Evolutionary conservation across 2,113 vertebrate species (phyloP), one percentile per base, ranked within the genome.

Genomic region (Etia nguti): DNA sequence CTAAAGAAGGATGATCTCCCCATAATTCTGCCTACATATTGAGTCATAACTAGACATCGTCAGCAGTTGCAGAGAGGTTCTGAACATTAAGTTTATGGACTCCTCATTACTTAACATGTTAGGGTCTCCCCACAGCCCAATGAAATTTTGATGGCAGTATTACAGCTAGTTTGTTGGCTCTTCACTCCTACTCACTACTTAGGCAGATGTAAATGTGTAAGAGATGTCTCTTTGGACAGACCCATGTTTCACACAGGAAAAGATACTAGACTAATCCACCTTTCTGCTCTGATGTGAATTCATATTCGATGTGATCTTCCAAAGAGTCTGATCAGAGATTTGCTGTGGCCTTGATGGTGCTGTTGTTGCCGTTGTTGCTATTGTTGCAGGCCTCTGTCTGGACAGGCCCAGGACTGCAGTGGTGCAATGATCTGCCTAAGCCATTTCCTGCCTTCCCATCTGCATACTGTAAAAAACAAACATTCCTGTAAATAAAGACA

Each of bases 401-500:
- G 81, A 89, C 79, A 48, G 85, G 50, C 84, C 81, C 31, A 70
- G 62, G 80, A 89, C 93, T 83, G 92, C 89, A 93, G 84, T 94
- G 88, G 84, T 92, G 92, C 89, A 90, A 87, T 90, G 86, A 84
- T 84, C 87, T 75, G 84, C 90, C 88, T 36, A 10, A 34, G 86
- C 59, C 31, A 3, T 92, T 92, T 91, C 84, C 89, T 59, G 70
- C 89, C 88, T 88, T 85, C 79, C 73, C 82, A 94, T 97, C 97
- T 97, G 96, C 95, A 94, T 97, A 97, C 90, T 88, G 96, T 96
- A 90, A 96, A 97, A 97, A 97, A 97, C 96, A 97, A 97, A 97
- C 97, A 97, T 96, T 97, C 96, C 96, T 97, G 97, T 98, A 98
- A 99, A 98, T 98, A 98, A 98, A 97, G 96, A 96, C 43, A 92